Base-by-base conservation (phyloP, 2,888 invertebrate genomes). In the Cataglyphis altisquamis region DNA sequence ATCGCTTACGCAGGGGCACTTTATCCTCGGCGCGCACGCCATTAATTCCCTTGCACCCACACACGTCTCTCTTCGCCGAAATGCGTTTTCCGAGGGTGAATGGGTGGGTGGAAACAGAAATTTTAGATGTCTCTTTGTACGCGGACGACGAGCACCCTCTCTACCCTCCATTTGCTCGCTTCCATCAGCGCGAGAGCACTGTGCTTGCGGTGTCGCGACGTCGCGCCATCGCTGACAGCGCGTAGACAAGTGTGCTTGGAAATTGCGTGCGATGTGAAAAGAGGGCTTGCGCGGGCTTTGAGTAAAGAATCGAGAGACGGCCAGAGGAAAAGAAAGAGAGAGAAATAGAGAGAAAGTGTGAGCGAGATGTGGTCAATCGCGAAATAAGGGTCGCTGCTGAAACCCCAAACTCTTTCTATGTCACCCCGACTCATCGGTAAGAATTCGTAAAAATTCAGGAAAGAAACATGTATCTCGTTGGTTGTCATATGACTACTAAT, bases 41-140 rank as follows among this genome's bases (percentile, higher is more conserved):
- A 92, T 92, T 92, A 92, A 92, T 92, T 91, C 88, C 86, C 88
- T 63, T 48, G 21, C 62, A 41, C 25, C 25, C 36, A 18, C 41
- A 18, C 45, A 25, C 45, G 21, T 21, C 3, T 15, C 70, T 29
- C 45, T 18, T 36, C 21, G 55, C 64, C 82, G 86, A 84, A 87
- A 88, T 83, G 83, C 82, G 75, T 87, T 89, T 89, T 86, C 87
- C 45, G 63, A 68, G 57, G n/a, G 74, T 62, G 52, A 52, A 52
- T 29, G 57, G n/a, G 3, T 25, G 81, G 62, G 87, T 21, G 83
- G 84, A 81, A 66, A 64, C 82, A 88, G 89, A 88, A 91, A 90
- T 92, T 92, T 92, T 90, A 88, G 85, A 89, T 89, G 90, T 90
- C 90, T 89, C 90, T 92, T 89, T 92, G 89, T 88, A 84, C 84